Base-by-base conservation (phyloP, 2,113 vertebrate genomes). In the Calidris pugnax region DNA sequence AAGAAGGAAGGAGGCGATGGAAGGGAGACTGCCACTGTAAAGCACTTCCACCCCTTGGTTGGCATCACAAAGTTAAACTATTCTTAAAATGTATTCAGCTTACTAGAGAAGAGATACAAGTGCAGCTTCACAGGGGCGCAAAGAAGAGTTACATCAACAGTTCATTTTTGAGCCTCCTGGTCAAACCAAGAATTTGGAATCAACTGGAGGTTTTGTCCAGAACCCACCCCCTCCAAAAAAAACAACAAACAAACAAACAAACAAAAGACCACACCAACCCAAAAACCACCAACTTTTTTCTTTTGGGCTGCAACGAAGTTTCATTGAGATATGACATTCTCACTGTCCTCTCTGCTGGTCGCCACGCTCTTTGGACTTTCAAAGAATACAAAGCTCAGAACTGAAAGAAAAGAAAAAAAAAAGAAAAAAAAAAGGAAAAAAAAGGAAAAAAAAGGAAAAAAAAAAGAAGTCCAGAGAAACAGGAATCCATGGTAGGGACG, bases 101-200 rank as follows among this genome's bases (percentile, higher is more conserved):
- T 14, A 27, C 7, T 39, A 16, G 14, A 20, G 21, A 55, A 47
- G 18, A 37, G 11, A 33, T 7, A 9, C 3, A 45, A 51, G 9
- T 2, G 6, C 11, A 90, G 20, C 9, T 41, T 50, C n/a, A 24
- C 0, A 0, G 35, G 3, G 17, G 62, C 7, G 14, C 14, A 59
- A 50, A 12, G 23, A 33, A 53, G 82, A 62, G 23, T n/a, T 48
- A 28, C 10, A 7, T 0, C 0, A 64, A 68, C 7, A 75, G 19
- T 16, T 67, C 28, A n/a, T 48, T 75, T 89, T 18, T 35, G 57
- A 85, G 56, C 5, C 8, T 35, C 30, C 16, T 48, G 55, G 16
- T 66, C 80, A 88, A 60, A 66, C 3, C 8, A 53, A 66, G 26
- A 11, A 17, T 48, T 12, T 39, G 53, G 26, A 85, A 62, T 32